Evolutionary conservation across 2,797 vertebrate species (phyloP), one percentile per base, ranked within the genome.

Genomic region (Anisognathus igniventris): DNA sequence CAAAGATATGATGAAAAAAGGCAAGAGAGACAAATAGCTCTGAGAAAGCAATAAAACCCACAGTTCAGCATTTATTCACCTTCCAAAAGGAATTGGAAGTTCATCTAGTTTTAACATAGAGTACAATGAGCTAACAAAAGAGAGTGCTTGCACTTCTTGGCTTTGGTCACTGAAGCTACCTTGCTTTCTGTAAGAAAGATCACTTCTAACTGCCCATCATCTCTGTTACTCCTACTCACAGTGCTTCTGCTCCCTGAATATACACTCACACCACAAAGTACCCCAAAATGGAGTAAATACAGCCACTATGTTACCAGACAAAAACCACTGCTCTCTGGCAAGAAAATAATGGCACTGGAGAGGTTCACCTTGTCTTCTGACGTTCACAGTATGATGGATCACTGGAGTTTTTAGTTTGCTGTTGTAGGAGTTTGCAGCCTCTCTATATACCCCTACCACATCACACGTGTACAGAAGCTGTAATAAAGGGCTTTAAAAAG

Each of bases 21-120:
- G n/a, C 48, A 86, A 61, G 33, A 70, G 25, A 92, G n/a, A 88
- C 31, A 94, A 92, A 93, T 1, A 62, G 58, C 30, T 88, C 33
- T 3, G 2, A 79, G 25, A 90, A 95, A 56, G 39, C 39, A 77
- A 37, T 30, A 61, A 88, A 93, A 31, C 1, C 3, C 30, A 88
- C 2, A 61, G 68, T 19, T 77, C 58, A 68, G 14, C n/a, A 73
- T 48, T 92, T 93, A 85, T 44, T 78, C 71, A 85, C 54, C 40
- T 78, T 86, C 33, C 47, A 88, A 66, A 89, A 84, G 15, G 31
- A 93, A 86, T 0, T 50, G 27, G 56, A 90, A 86, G 30, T 60
- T 37, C 72, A 66, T 45, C 16, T 45, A 51, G 21, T 37, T 84
- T 62, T 82, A 90, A 66, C 14, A 51, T 2, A 75, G 7, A 72